Evolutionary conservation across 2,113 vertebrate species (phyloP), one percentile per base, ranked within the genome.

Genomic region (Procavia capensis): DNA sequence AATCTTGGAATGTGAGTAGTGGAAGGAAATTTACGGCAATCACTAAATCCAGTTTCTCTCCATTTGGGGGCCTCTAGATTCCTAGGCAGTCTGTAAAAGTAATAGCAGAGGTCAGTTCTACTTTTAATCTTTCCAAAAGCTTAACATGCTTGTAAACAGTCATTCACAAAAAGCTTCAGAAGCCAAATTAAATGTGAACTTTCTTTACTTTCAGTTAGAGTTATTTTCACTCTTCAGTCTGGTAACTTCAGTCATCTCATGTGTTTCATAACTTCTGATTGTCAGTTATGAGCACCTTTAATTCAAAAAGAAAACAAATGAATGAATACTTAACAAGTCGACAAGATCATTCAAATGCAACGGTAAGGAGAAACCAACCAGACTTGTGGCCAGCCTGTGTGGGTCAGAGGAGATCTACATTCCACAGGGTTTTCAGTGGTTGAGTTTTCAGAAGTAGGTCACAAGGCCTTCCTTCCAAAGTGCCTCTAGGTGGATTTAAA

Each of bases 61-160:
- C 72, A 68, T 43, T 90, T 82, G 88, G 90, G 87, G 90, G 54
- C 95, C 93, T 87, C 92, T 75, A 61, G 84, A 93, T 96, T 96
- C 78, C 54, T 96, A 82, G 45, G 31, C 85, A 93, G 90, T 90
- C 94, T 97, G 92, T 95, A 82, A 93, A 97, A 97, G 85, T 83
- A 88, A 93, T 95, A 96, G 95, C 72, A 61, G 61, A 96, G 83
- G 92, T 88, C 61, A 70, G 50, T 63, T 75, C 74, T 70, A 82
- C 93, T 95, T 93, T 85, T 82, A 83, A 68, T 80, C 82, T 79
- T 95, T 97, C 45, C 64, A 92, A 97, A 96, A 89, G 39, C 74
- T 90, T 95, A 88, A 57, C 20, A 90, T 93, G 59, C 47, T 93
- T 90, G 90, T 92, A 95, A 95, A 90, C 72, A 86, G 83, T 74